These are phyloP conservation scores for Parnassius apollo DNA, from an alignment of 2,888 invertebrate genomes.

Conservation along the genomic window DNA sequence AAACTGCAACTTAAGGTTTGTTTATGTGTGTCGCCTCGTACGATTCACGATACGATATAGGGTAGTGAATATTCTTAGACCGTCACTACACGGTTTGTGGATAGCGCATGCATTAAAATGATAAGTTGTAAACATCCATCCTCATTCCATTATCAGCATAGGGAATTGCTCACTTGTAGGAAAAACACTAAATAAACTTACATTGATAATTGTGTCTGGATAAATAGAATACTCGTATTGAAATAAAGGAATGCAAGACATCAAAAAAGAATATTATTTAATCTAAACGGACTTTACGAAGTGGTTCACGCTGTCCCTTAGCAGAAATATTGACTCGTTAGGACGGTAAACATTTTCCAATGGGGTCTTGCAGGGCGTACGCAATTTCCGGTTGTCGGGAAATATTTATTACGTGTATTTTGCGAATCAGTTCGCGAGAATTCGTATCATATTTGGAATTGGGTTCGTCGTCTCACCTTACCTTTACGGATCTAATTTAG, in stretches of 20 bases:
- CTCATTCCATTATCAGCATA: no score
- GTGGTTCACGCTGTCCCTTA: not conserved
- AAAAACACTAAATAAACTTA: no score
- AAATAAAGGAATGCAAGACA: not conserved
- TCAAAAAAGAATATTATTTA: not conserved
- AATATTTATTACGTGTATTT: not conserved
- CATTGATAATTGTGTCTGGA: no score
- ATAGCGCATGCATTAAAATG: no score
- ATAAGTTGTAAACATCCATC: no score
- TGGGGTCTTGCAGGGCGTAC: constrained; percentile 1
- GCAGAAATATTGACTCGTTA: constrained; percentile 11
- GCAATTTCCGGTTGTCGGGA: constrained; percentile 10
- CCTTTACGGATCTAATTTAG: not conserved
- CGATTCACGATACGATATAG: no score
- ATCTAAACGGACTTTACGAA: not conserved
- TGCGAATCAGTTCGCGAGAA: not conserved
- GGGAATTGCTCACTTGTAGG: no score
- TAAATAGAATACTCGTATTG: no score
- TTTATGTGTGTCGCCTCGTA: no score
- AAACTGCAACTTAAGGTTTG: no score
- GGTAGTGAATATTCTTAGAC: no score
- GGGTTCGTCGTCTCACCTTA: not conserved
- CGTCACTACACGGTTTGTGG: no score
- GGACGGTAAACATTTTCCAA: constrained; percentile 7
- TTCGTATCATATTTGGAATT: not conserved